phyloP scores from a whole-genome alignment of 2,888 invertebrate species.

The Heliconius erato region DNA sequence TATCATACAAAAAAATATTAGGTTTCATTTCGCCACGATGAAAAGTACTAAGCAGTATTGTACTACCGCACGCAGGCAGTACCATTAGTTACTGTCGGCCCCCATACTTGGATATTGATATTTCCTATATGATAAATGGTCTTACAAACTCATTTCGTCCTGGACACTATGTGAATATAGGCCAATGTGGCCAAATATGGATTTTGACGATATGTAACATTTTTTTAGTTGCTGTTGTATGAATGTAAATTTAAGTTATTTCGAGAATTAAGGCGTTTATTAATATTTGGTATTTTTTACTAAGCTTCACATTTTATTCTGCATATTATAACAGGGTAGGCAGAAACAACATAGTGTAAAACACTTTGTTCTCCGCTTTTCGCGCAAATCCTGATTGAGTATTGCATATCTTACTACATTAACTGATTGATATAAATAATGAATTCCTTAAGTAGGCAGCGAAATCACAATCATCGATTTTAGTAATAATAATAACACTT shows the following conservation, averaged over 20 bases:
- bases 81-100: slow-evolving; percentile 76
- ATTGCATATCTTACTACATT: too few relatives aligned
- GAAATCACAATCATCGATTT: too few relatives aligned
- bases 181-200: slow-evolving; percentile 35
- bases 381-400: too few relatives aligned
- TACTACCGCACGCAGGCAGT: slow-evolving; percentile 32
- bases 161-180: slow-evolving; percentile 45
- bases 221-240: not conserved
- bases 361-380: too few relatives aligned
- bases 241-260: not conserved
- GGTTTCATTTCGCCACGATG: slow-evolving; percentile 1
- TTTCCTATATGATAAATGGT: slow-evolving; percentile 77
- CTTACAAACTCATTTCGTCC: slow-evolving; percentile 61
- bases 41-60: slow-evolving; percentile 29
- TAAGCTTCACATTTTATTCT: too few relatives aligned
- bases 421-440: too few relatives aligned
- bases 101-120: slow-evolving; percentile 75
- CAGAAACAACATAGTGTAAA: too few relatives aligned
- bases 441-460: too few relatives aligned
- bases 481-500: too few relatives aligned
- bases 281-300: not conserved
- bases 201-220: slow-evolving; percentile 15
- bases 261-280: not conserved
- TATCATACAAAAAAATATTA: not conserved
- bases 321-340: too few relatives aligned